These are phyloP conservation scores for Gorsachius goisagi DNA, from an alignment of 2,113 vertebrate genomes.

Conservation along the genomic window DNA sequence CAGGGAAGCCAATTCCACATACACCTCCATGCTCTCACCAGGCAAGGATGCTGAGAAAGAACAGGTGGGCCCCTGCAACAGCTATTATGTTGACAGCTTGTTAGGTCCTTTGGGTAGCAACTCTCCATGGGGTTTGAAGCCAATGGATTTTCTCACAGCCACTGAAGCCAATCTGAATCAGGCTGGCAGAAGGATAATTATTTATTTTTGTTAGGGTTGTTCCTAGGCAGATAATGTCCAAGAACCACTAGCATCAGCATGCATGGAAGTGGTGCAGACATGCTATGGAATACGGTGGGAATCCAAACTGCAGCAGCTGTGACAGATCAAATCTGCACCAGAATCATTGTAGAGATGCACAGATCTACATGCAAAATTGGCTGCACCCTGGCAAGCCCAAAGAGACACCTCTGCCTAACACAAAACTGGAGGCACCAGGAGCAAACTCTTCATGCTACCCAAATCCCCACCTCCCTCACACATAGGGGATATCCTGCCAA, in stretches of 20 bases:
- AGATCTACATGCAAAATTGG: not conserved
- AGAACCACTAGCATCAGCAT: not conserved
- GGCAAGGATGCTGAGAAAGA: not conserved
- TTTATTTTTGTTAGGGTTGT: not conserved
- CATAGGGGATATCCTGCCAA: rapidly evolving
- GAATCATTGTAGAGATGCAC: not conserved
- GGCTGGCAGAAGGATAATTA: not conserved
- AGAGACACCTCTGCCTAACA: not conserved
- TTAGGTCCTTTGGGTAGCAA: not conserved
- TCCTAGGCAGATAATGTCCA: not conserved
- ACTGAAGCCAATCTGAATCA: not conserved
- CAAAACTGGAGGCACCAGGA: not conserved
- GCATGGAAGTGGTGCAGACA: not conserved
- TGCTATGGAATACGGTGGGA: not conserved
- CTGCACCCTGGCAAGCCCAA: not conserved
- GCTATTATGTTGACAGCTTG: not conserved
- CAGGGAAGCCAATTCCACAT: not conserved
- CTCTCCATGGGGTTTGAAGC: not conserved
- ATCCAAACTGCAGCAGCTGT: not conserved
- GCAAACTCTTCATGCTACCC: not conserved
- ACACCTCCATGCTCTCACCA: not conserved
- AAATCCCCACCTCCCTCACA: not conserved
- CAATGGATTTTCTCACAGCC: not conserved
- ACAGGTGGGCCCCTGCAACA: not conserved
- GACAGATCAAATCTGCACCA: not conserved